Conservation (phyloP, 2,888 invertebrate species). For the Spodoptera picta region DNA sequence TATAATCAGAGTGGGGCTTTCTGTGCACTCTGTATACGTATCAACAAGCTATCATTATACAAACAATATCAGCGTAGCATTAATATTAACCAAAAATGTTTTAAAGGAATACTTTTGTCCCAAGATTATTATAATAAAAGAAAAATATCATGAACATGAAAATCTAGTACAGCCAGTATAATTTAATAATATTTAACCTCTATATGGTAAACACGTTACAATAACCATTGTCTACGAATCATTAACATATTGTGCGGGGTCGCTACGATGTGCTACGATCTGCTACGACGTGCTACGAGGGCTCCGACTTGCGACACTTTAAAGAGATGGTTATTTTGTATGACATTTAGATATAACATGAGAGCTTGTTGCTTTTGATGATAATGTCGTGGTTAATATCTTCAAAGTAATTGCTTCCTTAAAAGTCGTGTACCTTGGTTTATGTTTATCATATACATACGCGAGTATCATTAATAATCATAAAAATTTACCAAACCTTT, state of each 20-base stretch:
- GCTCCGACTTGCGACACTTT: constrained; percentile 45
- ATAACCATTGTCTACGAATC: constrained; percentile 52
- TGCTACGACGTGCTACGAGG: constrained; percentile 51
- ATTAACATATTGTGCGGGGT: constrained; percentile 36
- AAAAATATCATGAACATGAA: no score
- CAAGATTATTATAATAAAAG: no score
- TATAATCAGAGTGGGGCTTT: no score
- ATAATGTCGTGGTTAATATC: constrained; percentile 4
- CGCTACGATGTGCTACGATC: constrained; percentile 48
- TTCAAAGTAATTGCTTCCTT: neutral
- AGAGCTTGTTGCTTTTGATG: constrained; percentile 9
- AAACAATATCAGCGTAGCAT: no score
- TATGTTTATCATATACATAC: no score
- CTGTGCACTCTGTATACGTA: no score
- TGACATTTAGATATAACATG: constrained; percentile 35
- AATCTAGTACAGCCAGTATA: neutral
- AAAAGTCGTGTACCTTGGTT: no score
- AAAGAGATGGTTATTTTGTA: constrained; percentile 46
- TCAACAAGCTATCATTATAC: no score
- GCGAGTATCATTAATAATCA: no score
- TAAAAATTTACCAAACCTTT: no score
- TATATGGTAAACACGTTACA: constrained; percentile 31
- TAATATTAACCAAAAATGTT: no score
- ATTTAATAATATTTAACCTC: constrained; percentile 35
- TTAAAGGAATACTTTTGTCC: no score